phyloP scores from a whole-genome alignment of 1,140 invertebrate species.

The Drosophila albomicans region DNA sequence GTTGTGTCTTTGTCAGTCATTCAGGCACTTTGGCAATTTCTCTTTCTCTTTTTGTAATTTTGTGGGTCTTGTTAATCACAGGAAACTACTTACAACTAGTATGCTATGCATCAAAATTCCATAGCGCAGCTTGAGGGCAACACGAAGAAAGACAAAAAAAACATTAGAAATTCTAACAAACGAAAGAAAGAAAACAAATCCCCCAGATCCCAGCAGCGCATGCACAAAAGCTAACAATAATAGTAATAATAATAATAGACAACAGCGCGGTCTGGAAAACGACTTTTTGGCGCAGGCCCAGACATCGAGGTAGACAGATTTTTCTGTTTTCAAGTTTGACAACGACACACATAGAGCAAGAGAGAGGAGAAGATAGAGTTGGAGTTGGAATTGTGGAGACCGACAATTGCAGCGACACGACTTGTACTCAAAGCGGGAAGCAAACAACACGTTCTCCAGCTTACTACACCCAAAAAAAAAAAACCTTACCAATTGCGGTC shows the following conservation, averaged over 20 bases:
- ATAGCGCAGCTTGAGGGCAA: constrained; percentile 55
- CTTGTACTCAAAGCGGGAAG: constrained; percentile 65
- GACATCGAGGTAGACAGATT: constrained; percentile 19
- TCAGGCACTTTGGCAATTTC: constrained; percentile 46
- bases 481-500: constrained; percentile 57
- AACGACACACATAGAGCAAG: constrained; percentile 20
- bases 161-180: constrained; percentile 73
- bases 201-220: constrained; percentile 34
- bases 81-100: constrained; percentile 58
- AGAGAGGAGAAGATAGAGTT: neutral
- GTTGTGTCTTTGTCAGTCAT: constrained; percentile 1
- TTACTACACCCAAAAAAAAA: constrained; percentile 38
- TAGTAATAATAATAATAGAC: constrained; percentile 19
- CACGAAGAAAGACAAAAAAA: constrained; percentile 44
- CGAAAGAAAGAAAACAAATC: constrained; percentile 50
- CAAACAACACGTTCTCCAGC: constrained; percentile 70
- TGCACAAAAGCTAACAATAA: constrained; percentile 52
- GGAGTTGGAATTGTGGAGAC: neutral
- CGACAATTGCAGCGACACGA: constrained; percentile 71
- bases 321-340: constrained; percentile 22
- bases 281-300: constrained; percentile 59
- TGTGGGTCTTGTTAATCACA: constrained; percentile 49
- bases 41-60: constrained; percentile 54
- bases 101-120: constrained; percentile 50
- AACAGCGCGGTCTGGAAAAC: constrained; percentile 50